A percentile compares a stretch with the other conserved stretches of the same genome.
phyloP scores from a whole-genome alignment of 1,140 invertebrate genomes.

The Caenorhabditis briggsae region DNA sequence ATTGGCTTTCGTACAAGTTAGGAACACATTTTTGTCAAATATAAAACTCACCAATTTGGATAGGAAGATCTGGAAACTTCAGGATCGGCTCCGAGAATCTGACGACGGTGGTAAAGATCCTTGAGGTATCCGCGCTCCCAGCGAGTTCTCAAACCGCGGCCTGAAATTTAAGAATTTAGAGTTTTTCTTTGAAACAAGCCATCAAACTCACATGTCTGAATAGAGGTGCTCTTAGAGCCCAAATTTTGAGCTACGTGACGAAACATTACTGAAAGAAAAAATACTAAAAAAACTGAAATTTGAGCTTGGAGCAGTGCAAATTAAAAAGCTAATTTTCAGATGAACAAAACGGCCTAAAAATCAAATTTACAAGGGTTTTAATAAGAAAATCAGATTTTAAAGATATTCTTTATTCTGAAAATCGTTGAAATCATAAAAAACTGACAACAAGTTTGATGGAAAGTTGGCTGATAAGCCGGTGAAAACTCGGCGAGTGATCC shows the following conservation, averaged over 20 bases:
- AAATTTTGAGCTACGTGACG: slow-evolving; percentile 39
- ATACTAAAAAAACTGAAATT: not conserved
- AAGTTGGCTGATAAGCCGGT: not conserved
- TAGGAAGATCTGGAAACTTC: slow-evolving; percentile 56
- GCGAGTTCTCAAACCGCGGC: slow-evolving; percentile 43
- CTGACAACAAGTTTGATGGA: not conserved
- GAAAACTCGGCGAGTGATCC: not conserved
- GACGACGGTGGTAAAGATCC: slow-evolving; percentile 62
- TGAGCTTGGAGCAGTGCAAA: not conserved
- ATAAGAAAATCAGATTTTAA: not conserved
- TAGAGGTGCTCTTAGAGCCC: slow-evolving; percentile 9
- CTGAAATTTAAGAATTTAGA: slow-evolving; percentile 33
- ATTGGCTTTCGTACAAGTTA: not conserved
- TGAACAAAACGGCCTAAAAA: not conserved
- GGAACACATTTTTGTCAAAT: not conserved
- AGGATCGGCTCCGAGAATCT: slow-evolving; percentile 63
- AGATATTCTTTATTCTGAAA: not conserved
- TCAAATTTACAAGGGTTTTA: no score
- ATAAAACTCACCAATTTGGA: slow-evolving; percentile 60
- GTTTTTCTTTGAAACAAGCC: not conserved
- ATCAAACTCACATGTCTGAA: slow-evolving; percentile 51
- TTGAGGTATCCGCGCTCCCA: slow-evolving; percentile 63
- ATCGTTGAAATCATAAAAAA: slow-evolving; percentile 14
- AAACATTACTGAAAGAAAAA: slow-evolving; percentile 38
- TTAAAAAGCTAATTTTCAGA: not conserved